Conservation (phyloP, 2,797 vertebrate species). For the Sternarchorhynchus goeldii region DNA sequence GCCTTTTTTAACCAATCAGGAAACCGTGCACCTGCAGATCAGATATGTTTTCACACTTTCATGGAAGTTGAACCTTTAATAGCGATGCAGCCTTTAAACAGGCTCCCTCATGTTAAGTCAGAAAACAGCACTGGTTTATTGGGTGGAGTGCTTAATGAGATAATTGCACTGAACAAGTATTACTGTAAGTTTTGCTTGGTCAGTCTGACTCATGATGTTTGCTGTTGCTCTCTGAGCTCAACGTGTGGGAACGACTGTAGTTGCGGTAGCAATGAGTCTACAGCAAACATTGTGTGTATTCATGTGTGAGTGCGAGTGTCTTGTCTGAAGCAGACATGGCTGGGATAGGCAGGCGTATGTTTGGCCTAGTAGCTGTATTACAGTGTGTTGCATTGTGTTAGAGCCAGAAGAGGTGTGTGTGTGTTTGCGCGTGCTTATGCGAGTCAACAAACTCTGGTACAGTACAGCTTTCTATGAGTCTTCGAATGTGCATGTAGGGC, state of each 20-base stretch:
- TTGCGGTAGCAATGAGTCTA: background rate
- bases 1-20: too few relatives aligned
- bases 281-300: background rate
- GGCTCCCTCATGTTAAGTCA: constrained; percentile 2
- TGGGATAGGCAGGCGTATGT: background rate
- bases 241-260: background rate
- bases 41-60: background rate
- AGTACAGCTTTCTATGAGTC: background rate
- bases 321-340: too few relatives aligned
- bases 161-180: background rate
- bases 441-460: background rate
- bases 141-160: background rate
- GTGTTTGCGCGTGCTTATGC: background rate
- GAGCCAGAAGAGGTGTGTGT: background rate
- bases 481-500: background rate
- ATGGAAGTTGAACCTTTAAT: background rate
- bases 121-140: background rate
- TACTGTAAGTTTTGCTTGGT: background rate
- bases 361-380: background rate
- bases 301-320: background rate
- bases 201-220: constrained; percentile 3
- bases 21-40: too few relatives aligned
- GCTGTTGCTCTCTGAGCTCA: constrained; percentile 18
- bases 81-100: background rate
- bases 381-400: background rate